phyloP scores from a whole-genome alignment of 2,888 invertebrate species.

The Hydriomena furcata region DNA sequence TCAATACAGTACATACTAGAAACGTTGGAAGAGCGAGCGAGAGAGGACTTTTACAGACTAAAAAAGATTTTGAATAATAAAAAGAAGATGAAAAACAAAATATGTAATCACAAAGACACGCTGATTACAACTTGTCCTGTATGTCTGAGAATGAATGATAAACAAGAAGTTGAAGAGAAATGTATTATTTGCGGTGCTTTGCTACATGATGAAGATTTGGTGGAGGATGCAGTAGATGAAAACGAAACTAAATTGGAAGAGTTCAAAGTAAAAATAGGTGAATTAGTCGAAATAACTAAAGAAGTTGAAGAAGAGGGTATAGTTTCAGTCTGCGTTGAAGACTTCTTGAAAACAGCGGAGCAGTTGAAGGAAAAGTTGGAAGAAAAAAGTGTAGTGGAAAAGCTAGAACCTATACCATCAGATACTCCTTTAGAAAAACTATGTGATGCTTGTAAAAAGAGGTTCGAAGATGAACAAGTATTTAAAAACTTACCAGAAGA shows the following conservation, averaged over 20 bases:
- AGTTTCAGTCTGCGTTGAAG: constrained; percentile 33
- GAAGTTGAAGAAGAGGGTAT: constrained; percentile 36
- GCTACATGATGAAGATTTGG: not conserved
- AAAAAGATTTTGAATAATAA: constrained; percentile 46
- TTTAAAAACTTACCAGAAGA: not conserved
- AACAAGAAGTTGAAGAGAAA: constrained; percentile 12
- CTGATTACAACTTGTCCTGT: constrained; percentile 5
- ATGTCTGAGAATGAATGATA: constrained; percentile 10
- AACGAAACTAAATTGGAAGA: constrained; percentile 37
- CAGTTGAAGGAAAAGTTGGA: constrained; percentile 37
- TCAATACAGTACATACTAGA: constrained; percentile 45
- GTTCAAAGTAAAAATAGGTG: constrained; percentile 37
- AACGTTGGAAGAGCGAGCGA: constrained; percentile 47
- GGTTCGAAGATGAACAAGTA: constrained; percentile 6
- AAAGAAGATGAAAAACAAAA: constrained; percentile 23
- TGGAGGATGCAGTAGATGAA: not conserved
- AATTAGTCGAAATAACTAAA: constrained; percentile 41
- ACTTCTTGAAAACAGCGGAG: constrained; percentile 43
- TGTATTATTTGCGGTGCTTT: constrained; percentile 29
- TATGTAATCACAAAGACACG: constrained; percentile 1
- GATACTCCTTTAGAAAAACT: constrained; percentile 1
- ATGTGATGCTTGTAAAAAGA: constrained; percentile 8
- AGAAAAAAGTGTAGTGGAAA: not conserved
- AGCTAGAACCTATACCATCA: not conserved
- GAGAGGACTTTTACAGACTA: constrained; percentile 50